Percentiles rank a stretch among this genome's conserved stretches.
Conservation (phyloP, 64 coral and sea anemone species). For the Anthopleura sola region DNA sequence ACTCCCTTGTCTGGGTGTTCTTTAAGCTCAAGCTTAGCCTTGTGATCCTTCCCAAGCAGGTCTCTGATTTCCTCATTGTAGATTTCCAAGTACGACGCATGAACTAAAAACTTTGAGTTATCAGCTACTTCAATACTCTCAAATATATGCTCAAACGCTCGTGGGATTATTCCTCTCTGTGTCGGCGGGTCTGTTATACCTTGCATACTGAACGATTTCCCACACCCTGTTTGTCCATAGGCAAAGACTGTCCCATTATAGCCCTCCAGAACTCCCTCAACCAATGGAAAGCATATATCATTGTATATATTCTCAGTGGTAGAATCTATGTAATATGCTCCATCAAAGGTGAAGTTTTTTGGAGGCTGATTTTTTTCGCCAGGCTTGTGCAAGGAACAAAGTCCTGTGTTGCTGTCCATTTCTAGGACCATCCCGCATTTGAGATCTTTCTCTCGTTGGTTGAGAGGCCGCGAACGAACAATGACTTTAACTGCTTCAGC, state of each 20-base stretch:
- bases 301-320: constrained; percentile 97
- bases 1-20: constrained; percentile 94
- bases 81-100: constrained; percentile 98
- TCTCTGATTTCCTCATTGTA: constrained; percentile 99
- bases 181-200: constrained; percentile 92
- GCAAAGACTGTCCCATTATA: constrained; percentile 99
- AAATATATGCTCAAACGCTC: constrained; percentile 99
- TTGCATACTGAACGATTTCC: constrained; percentile 95
- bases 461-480: constrained; percentile 91
- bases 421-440: constrained; percentile 87
- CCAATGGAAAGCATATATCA: constrained; percentile 96
- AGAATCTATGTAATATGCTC: constrained; percentile 87
- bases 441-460: constrained; percentile 90
- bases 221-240: constrained; percentile 98
- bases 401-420: constrained; percentile 83
- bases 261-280: constrained; percentile 91
- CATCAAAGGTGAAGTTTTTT: constrained; percentile 96
- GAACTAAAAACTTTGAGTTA: constrained; percentile 88
- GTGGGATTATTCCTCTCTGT: constrained; percentile 86
- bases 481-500: constrained; percentile 99
- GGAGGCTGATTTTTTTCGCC: constrained; percentile 81
- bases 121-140: constrained; percentile 91
- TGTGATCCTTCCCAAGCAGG: constrained; percentile 95
- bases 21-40: constrained; percentile 85
- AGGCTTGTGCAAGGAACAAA: constrained; percentile 82